Evolutionary conservation across 2,113 vertebrate genomes (phyloP).

Genomic region (Stegostoma tigrinum): DNA sequence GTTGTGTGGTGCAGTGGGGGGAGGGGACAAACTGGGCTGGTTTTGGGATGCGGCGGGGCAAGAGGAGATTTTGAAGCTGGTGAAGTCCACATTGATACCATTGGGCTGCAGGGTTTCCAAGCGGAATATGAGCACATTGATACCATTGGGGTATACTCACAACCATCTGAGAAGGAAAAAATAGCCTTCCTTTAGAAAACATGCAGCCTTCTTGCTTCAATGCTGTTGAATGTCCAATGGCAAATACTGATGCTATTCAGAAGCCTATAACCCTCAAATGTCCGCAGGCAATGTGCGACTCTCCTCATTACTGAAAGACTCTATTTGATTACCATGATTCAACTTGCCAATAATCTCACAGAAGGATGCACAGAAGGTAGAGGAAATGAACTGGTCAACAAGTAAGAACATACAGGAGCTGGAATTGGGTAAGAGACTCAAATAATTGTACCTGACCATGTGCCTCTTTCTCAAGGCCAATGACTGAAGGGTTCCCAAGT

Average conservation of each 20-base stretch:
- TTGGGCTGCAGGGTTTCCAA: too few species aligned
- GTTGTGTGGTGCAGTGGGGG: too few species aligned
- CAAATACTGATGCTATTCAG: background rate
- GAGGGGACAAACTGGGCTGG: too few species aligned
- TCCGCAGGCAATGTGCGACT: background rate
- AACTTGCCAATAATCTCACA: background rate
- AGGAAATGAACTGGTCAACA: background rate
- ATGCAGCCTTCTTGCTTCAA: background rate
- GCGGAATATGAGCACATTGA: too few species aligned
- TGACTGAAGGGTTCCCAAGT: background rate
- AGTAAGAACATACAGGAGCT: background rate
- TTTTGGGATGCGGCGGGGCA: too few species aligned
- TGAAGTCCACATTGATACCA: too few species aligned
- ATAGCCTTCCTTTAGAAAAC: background rate
- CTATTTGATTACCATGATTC: background rate
- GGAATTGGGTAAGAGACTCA: background rate
- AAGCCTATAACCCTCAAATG: background rate
- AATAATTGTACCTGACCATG: background rate
- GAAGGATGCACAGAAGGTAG: background rate
- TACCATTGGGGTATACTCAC: too few species aligned
- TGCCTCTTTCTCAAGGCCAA: background rate
- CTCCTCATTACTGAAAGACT: background rate
- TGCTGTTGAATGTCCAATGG: background rate
- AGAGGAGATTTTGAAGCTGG: too few species aligned
- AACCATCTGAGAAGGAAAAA: too few species aligned